Evolutionary conservation across 2,797 vertebrate species (phyloP).

Genomic region (Poecilia wingei): DNA sequence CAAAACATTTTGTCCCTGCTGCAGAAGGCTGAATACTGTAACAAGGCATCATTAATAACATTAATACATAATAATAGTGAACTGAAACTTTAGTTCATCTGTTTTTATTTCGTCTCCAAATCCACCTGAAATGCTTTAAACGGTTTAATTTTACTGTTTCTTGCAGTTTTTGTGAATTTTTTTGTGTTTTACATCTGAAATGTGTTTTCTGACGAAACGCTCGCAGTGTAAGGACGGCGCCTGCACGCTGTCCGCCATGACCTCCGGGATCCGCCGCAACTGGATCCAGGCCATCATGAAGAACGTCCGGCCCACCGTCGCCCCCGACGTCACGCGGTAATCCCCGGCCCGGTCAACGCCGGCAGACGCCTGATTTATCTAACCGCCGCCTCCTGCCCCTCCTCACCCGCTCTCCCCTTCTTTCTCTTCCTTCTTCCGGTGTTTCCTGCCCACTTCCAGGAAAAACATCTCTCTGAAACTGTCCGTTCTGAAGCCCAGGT

Average conservation of each 20-base stretch:
- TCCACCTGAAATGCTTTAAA: too few relatives aligned
- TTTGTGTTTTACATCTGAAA: neutral
- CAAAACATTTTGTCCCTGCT: too few relatives aligned
- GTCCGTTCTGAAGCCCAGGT: slow-evolving; percentile 91
- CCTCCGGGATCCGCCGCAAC: slow-evolving; percentile 95
- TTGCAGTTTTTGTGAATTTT: neutral
- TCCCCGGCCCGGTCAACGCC: slow-evolving; percentile 53
- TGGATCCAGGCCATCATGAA: slow-evolving; percentile 99
- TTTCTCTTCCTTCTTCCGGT: slow-evolving; percentile 55
- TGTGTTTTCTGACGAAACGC: slow-evolving; percentile 13
- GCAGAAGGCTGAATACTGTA: too few relatives aligned
- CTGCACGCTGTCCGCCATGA: slow-evolving; percentile 97
- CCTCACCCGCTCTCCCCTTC: slow-evolving; percentile 79
- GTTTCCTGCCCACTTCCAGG: slow-evolving; percentile 82
- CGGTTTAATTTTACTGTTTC: neutral
- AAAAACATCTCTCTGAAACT: slow-evolving; percentile 94
- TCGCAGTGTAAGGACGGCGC: slow-evolving; percentile 91
- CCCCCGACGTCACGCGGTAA: slow-evolving; percentile 96
- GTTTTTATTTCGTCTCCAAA: too few relatives aligned
- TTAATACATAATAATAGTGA: too few relatives aligned
- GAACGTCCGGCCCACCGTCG: slow-evolving; percentile 89
- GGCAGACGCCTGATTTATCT: slow-evolving; percentile 56
- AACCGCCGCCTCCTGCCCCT: slow-evolving; percentile 57
- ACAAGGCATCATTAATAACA: too few relatives aligned
- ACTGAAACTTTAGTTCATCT: too few relatives aligned